phyloP scores from a whole-genome alignment of 2,113 vertebrate species.

The Brevimyrus niger region DNA sequence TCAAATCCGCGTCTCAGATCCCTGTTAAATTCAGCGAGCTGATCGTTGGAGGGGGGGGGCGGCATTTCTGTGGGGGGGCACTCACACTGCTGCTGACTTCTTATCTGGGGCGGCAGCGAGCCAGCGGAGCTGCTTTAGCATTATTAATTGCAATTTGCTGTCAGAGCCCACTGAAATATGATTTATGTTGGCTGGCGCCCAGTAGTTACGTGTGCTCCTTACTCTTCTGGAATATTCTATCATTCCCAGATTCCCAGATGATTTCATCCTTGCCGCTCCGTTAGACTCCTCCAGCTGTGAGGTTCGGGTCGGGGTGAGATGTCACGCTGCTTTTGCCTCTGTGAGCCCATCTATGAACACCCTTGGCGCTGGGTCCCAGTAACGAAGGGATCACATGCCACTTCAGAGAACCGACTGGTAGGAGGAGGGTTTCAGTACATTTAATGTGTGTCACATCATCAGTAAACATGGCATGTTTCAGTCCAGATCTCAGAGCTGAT shows the following conservation, averaged over 20 bases:
- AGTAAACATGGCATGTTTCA: not conserved
- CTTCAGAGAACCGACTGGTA: not conserved
- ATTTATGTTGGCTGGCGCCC: not conserved
- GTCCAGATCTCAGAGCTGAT: not conserved
- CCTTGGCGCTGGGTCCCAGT: not conserved
- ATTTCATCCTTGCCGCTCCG: constrained; percentile 9
- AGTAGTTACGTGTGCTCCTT: not conserved
- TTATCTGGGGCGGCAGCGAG: not conserved
- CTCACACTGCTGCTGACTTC: not conserved
- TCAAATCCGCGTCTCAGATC: not conserved
- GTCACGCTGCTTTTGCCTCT: not conserved
- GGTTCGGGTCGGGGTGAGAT: not conserved
- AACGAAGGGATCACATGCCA: not conserved
- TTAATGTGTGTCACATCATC: not conserved
- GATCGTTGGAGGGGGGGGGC: not conserved
- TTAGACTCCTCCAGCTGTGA: constrained; percentile 20
- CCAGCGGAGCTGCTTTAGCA: constrained; percentile 16
- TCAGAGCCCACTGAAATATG: constrained; percentile 1
- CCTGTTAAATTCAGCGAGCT: not conserved
- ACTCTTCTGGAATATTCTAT: constrained; percentile 24
- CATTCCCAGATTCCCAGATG: constrained; percentile 15
- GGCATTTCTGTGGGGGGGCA: not conserved
- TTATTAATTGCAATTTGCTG: constrained; percentile 5
- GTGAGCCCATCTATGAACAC: not conserved
- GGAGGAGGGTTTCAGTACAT: not conserved